Percentiles rank a stretch among this genome's conserved stretches.
phyloP scores from a whole-genome alignment of 2,888 invertebrate genomes.

The Leptodirus hochenwartii region DNA sequence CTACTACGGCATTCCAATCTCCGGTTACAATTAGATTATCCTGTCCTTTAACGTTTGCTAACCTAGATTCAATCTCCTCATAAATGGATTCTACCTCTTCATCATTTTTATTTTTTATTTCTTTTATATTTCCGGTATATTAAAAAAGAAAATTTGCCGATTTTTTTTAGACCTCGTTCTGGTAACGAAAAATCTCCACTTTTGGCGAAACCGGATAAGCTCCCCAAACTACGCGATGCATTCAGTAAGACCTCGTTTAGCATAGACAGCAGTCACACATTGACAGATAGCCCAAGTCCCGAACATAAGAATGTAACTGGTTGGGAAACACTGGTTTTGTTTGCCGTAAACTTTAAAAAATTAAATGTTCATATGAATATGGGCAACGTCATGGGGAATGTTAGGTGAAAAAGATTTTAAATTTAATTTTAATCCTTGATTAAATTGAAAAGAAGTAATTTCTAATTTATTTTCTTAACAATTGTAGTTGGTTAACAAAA shows the following conservation, averaged over 20 bases:
- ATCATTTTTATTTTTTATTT: no score
- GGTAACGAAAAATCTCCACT: slow-evolving; percentile 21
- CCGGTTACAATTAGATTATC: no score
- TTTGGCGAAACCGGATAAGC: slow-evolving; percentile 18
- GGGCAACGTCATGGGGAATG: slow-evolving; percentile 99
- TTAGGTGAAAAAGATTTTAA: slow-evolving; percentile 58
- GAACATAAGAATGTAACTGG: slow-evolving; percentile 51
- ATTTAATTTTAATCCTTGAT: background rate
- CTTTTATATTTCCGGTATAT: no score
- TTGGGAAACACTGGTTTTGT: slow-evolving; percentile 92
- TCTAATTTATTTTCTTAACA: slow-evolving; percentile 4
- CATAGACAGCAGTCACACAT: slow-evolving; percentile 15
- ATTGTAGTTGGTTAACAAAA: slow-evolving; percentile 68
- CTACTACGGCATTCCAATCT: no score
- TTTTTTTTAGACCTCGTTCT: slow-evolving; percentile 17
- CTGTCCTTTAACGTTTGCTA: no score
- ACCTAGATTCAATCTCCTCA: no score
- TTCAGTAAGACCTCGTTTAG: slow-evolving; percentile 10
- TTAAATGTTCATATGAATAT: slow-evolving; percentile 98
- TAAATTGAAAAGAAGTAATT: background rate
- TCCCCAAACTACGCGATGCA: slow-evolving; percentile 7
- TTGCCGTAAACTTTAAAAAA: slow-evolving; percentile 89
- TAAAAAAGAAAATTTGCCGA: no score
- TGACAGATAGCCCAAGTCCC: slow-evolving; percentile 33
- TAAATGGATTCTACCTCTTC: no score